Percentiles rank a stretch among this genome's conserved stretches.
These are phyloP conservation scores for Chionomys nivalis DNA, from an alignment of 2,113 vertebrate species.

Conservation along the genomic window DNA sequence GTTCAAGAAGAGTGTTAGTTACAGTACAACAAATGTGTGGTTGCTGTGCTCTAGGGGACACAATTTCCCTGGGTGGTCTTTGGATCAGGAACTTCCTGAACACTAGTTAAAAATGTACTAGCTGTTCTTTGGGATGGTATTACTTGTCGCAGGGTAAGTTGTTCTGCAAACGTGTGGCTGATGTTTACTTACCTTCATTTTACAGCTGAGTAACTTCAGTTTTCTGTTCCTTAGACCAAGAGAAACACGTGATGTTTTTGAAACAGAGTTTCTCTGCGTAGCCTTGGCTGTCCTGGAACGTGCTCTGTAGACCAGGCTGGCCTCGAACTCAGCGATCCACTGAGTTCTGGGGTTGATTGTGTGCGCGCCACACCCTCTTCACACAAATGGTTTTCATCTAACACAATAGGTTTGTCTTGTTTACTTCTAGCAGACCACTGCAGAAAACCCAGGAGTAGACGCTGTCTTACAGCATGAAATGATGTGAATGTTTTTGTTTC, in stretches of 20 bases:
- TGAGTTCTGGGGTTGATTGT: background rate
- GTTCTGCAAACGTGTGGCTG: background rate
- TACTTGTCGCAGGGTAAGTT: background rate
- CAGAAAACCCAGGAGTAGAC: conserved; percentile 22
- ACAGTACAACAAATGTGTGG: background rate
- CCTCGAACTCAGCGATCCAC: background rate
- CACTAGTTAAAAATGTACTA: background rate
- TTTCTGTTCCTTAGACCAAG: background rate
- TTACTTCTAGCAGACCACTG: conserved; percentile 18
- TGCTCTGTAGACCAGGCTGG: background rate
- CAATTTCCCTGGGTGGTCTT: rapidly evolving
- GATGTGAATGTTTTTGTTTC: conserved; percentile 30
- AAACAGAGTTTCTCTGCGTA: background rate
- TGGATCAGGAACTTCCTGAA: background rate
- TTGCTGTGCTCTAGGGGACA: background rate
- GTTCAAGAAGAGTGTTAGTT: background rate
- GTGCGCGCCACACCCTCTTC: background rate
- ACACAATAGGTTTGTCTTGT: background rate
- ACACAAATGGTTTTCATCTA: background rate
- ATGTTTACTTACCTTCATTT: background rate
- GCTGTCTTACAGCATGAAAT: background rate
- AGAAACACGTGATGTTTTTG: background rate
- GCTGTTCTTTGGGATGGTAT: background rate
- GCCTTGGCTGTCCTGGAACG: background rate
- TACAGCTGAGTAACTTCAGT: background rate